Percentiles rank a stretch among this genome's conserved stretches.
Conservation (phyloP, 1,140 invertebrate genomes). For the Drosophila nikananu region DNA sequence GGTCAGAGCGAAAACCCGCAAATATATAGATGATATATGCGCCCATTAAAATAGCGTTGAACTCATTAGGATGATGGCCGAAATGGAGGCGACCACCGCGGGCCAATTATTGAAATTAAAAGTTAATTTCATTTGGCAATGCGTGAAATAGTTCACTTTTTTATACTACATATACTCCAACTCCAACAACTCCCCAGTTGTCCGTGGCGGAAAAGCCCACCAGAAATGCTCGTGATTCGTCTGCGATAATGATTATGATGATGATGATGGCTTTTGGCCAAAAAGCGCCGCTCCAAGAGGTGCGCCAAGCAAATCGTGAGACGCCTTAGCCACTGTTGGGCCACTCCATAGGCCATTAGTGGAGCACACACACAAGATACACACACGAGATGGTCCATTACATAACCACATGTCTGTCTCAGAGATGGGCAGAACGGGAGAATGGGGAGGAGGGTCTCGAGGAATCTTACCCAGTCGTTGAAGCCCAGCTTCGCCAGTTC, state of each 20-base stretch:
- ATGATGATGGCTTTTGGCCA: conserved; percentile 53
- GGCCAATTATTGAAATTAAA: conserved; percentile 80
- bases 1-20: conserved; percentile 47
- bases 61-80: conserved; percentile 76
- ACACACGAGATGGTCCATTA: conserved; percentile 22
- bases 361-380: conserved; percentile 29
- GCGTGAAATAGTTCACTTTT: conserved; percentile 71
- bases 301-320: conserved; percentile 65
- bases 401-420: conserved; percentile 1
- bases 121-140: conserved; percentile 70
- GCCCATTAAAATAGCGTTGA: conserved; percentile 63
- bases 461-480: conserved; percentile 92
- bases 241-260: conserved; percentile 67
- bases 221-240: conserved; percentile 58
- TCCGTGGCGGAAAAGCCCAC: conserved; percentile 32
- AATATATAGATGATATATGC: conserved; percentile 39
- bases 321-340: conserved; percentile 36
- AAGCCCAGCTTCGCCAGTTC: conserved; percentile 92
- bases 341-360: conserved; percentile 74
- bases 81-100: conserved; percentile 41
- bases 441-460: conserved; percentile 11
- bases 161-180: conserved; percentile 6
- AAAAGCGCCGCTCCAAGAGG: conserved; percentile 53
- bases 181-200: neutral
- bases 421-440: neutral